These are phyloP conservation scores for Drosophila vallismaia DNA, from an alignment of 2,888 invertebrate species.

Conservation along the genomic window DNA sequence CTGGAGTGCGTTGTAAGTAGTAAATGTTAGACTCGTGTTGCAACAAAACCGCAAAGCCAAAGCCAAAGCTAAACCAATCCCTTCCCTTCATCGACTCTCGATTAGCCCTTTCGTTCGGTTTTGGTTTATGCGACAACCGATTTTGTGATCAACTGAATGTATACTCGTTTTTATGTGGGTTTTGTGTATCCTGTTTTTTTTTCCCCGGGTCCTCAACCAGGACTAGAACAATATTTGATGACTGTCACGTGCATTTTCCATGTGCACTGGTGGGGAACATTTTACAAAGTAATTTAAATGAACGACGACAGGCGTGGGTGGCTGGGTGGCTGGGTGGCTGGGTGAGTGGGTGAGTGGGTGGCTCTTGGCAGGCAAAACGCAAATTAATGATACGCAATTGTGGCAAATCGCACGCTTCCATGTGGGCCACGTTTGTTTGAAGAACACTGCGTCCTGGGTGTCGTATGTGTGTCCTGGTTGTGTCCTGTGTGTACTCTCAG, in stretches of 20 bases:
- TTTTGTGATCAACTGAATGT: background rate
- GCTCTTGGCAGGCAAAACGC: constrained; percentile 64
- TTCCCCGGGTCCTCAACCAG: no score
- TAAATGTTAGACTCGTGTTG: constrained; percentile 73
- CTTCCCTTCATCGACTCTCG: constrained; percentile 8
- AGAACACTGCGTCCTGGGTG: constrained; percentile 56
- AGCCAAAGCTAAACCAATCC: constrained; percentile 43
- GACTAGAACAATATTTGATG: background rate
- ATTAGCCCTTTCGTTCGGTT: constrained; percentile 7
- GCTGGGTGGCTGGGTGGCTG: background rate
- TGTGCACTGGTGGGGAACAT: constrained; percentile 51
- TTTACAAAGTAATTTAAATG: constrained; percentile 74
- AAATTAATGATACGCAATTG: constrained; percentile 81
- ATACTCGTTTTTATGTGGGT: no score
- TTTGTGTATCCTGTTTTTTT: no score
- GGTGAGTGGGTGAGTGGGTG: constrained; percentile 4
- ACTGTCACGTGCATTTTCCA: background rate
- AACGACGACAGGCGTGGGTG: constrained; percentile 52
- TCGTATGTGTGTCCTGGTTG: background rate
- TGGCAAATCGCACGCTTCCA: constrained; percentile 78
- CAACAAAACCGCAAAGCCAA: constrained; percentile 65
- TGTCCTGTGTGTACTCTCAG: background rate
- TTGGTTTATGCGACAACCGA: constrained; percentile 50
- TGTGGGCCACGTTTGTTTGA: constrained; percentile 77
- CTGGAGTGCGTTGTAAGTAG: constrained; percentile 38